Evolutionary conservation across 2,888 invertebrate species (phyloP), one percentile per base, ranked within the genome.

Genomic region (Philopedon plagiatum): DNA sequence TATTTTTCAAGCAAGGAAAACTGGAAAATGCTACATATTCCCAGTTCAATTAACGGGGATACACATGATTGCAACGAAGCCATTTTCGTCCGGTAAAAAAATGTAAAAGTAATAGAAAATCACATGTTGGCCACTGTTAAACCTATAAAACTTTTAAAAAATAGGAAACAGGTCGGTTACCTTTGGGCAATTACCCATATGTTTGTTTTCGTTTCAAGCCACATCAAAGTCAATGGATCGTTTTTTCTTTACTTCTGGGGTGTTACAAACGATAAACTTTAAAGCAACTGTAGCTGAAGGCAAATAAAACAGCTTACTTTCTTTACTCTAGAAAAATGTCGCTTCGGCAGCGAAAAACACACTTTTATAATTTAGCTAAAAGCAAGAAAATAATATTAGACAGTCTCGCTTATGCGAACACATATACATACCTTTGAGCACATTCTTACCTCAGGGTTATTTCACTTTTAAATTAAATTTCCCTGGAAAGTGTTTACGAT

Each of bases 121-220:
- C n/a, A n/a, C n/a, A n/a, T n/a, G n/a, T n/a, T n/a, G n/a, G n/a
- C n/a, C n/a, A n/a, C n/a, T n/a, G n/a, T n/a, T n/a, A n/a, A n/a
- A n/a, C n/a, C n/a, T n/a, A n/a, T n/a, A n/a, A n/a, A n/a, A n/a
- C n/a, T n/a, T n/a, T n/a, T n/a, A n/a, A n/a, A n/a, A n/a, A n/a
- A n/a, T n/a, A n/a, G n/a, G n/a, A n/a, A n/a, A n/a, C n/a, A n/a
- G n/a, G n/a, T n/a, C n/a, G n/a, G n/a, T n/a, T n/a, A n/a, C n/a
- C n/a, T n/a, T n/a, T n/a, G n/a, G n/a, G n/a, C n/a, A n/a, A n/a
- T n/a, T n/a, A n/a, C n/a, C n/a, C n/a, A n/a, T n/a, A n/a, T n/a
- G n/a, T 49, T 49, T 49, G 49, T 49, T 49, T 26, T 26, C 26
- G n/a, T 49, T 49, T 23, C 26, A 23, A 49, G 49, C 26, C 26